phyloP scores from a whole-genome alignment of 2,888 invertebrate genomes.

The Crocallis elinguaria region DNA sequence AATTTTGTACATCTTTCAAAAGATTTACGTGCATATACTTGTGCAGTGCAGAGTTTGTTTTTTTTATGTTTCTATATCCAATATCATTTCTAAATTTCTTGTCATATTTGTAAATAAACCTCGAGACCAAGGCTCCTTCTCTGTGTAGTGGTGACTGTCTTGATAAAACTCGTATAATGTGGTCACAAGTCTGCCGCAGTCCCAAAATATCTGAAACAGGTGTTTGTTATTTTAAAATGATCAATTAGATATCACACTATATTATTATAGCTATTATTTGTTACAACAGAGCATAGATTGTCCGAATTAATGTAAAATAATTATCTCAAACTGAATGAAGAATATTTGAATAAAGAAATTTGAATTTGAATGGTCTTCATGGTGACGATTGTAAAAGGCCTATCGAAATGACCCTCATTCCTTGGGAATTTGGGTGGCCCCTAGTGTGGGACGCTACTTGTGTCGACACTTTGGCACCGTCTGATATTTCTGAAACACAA shows the following conservation, averaged over 20 bases:
- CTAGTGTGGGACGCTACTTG: no score
- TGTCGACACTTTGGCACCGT: no score
- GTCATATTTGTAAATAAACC: slow-evolving; percentile 85
- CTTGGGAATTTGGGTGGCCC: no score
- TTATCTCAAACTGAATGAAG: no score
- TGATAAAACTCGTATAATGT: slow-evolving; percentile 58
- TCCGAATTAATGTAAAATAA: no score
- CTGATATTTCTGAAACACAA: no score
- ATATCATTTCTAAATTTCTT: slow-evolving; percentile 85
- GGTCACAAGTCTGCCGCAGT: slow-evolving; percentile 55
- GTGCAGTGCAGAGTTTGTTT: slow-evolving; percentile 78
- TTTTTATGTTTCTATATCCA: slow-evolving; percentile 82
- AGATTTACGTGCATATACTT: slow-evolving; percentile 78
- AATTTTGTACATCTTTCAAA: slow-evolving; percentile 70
- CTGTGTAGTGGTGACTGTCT: slow-evolving; percentile 78
- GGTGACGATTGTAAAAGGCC: no score
- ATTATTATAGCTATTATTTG: background rate
- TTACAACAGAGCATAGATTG: no score
- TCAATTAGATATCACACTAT: background rate
- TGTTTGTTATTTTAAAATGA: no score
- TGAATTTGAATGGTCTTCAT: no score
- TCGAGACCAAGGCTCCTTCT: slow-evolving; percentile 83
- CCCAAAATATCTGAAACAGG: slow-evolving; percentile 60
- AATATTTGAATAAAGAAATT: no score
- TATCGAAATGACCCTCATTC: no score